Percentiles rank a stretch among this genome's conserved stretches.
Evolutionary conservation across 2,888 invertebrate genomes (phyloP).

Genomic region (Hirtodrosophila confusa): DNA sequence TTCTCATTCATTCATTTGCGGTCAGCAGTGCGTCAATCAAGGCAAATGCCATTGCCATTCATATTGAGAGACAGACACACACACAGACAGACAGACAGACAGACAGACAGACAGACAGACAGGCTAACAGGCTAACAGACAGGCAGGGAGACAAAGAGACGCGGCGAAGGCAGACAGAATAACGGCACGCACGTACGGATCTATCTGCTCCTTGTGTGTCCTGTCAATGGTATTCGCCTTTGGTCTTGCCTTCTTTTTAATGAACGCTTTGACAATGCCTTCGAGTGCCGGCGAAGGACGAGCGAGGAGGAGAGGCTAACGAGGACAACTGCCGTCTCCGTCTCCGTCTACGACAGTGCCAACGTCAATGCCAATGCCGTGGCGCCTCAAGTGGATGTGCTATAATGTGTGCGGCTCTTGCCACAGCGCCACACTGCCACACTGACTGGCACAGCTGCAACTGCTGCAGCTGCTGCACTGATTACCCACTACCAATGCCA

Average conservation of each 20-base stretch:
- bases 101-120: slow-evolving; percentile 5
- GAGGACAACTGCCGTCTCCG: slow-evolving; percentile 44
- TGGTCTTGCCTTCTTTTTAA: slow-evolving; percentile 60
- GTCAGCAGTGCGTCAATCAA: slow-evolving; percentile 76
- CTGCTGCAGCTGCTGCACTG: slow-evolving; percentile 27
- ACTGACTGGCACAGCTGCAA: slow-evolving; percentile 1
- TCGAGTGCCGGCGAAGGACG: slow-evolving; percentile 49
- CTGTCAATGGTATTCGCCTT: slow-evolving; percentile 40
- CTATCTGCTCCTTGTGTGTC: slow-evolving; percentile 31
- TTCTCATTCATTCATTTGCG: slow-evolving; percentile 54
- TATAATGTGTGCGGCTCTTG: slow-evolving; percentile 57
- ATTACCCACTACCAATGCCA: slow-evolving; percentile 53
- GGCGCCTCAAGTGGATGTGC: slow-evolving; percentile 65
- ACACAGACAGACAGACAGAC: slow-evolving; percentile 6
- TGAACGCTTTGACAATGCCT: slow-evolving; percentile 77
- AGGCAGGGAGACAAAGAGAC: neutral
- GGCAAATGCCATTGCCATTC: slow-evolving; percentile 59
- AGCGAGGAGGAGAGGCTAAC: slow-evolving; percentile 48
- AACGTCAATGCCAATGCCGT: slow-evolving; percentile 54
- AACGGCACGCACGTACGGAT: slow-evolving; percentile 39
- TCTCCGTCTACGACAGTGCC: slow-evolving; percentile 21
- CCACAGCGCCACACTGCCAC: slow-evolving; percentile 27
- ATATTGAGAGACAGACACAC: slow-evolving; percentile 34
- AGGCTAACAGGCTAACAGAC: slow-evolving; percentile 16
- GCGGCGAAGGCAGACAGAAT: slow-evolving; percentile 22